phyloP scores from a whole-genome alignment of 1,140 invertebrate species.

The Laodelphax striatellus region DNA sequence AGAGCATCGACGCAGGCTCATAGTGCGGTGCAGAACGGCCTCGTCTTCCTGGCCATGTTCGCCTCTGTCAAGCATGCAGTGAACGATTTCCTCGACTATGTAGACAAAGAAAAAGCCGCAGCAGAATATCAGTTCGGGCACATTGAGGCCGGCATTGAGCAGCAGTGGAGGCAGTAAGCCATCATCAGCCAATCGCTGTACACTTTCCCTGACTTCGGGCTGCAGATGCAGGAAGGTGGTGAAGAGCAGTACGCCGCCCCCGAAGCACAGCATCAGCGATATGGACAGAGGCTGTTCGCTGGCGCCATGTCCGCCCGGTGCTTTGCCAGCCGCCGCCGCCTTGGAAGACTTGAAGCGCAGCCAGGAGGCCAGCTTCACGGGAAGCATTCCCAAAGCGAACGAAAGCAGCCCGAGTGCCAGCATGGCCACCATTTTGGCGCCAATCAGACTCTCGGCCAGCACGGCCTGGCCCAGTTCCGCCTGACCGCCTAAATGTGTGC shows the following conservation, averaged over 20 bases:
- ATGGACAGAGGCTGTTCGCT: constrained; percentile 37
- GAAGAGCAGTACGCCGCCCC: constrained; percentile 67
- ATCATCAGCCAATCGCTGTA: constrained; percentile 30
- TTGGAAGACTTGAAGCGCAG: constrained; percentile 26
- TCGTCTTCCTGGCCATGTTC: constrained; percentile 31
- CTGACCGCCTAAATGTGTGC: neutral
- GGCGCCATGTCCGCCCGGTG: constrained; percentile 8
- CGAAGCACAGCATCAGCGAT: constrained; percentile 57
- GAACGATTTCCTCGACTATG: constrained; percentile 55
- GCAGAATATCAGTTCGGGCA: constrained; percentile 55
- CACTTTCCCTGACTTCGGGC: constrained; percentile 54
- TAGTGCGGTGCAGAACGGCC: constrained; percentile 39
- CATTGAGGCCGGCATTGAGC: constrained; percentile 30
- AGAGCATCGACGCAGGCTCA: constrained; percentile 40
- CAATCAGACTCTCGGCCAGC: constrained; percentile 23
- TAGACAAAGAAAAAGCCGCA: constrained; percentile 62
- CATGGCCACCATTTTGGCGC: constrained; percentile 59
- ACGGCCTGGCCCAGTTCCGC: neutral
- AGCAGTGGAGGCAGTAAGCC: constrained; percentile 27
- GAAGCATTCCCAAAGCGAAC: constrained; percentile 52
- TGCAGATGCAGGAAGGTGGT: constrained; percentile 67
- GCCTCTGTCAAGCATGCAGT: constrained; percentile 39
- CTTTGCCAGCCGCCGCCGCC: neutral
- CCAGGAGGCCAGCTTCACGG: constrained; percentile 38
- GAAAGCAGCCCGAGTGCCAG: constrained; percentile 50